These are phyloP conservation scores for Celastrina argiolus DNA, from an alignment of 2,888 invertebrate species.

Conservation along the genomic window DNA sequence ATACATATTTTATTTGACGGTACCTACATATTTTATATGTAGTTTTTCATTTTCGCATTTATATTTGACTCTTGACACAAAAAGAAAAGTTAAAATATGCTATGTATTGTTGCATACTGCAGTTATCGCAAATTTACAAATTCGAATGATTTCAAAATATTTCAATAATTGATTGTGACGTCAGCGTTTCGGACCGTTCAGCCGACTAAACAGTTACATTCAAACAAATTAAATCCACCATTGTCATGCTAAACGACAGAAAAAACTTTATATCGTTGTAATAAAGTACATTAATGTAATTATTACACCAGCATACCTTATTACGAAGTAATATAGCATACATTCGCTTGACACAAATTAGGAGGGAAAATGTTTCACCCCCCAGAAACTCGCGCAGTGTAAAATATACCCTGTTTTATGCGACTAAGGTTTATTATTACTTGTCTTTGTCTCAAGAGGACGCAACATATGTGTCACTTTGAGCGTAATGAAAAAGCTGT, in stretches of 20 bases:
- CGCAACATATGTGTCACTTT: slow-evolving; percentile 58
- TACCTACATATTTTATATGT: too few relatives aligned
- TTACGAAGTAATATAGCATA: not conserved
- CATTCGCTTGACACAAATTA: not conserved
- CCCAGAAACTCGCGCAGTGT: not conserved
- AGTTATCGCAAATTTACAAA: not conserved
- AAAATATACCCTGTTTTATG: not conserved
- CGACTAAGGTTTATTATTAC: slow-evolving; percentile 24
- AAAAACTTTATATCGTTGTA: slow-evolving; percentile 1
- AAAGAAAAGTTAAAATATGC: too few relatives aligned
- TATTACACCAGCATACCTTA: slow-evolving; percentile 22
- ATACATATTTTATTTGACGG: too few relatives aligned
- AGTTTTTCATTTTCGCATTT: too few relatives aligned
- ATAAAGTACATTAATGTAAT: slow-evolving; percentile 12
- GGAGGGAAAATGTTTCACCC: not conserved
- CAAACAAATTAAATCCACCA: slow-evolving; percentile 74
- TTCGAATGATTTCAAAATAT: slow-evolving; percentile 4
- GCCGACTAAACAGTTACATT: slow-evolving; percentile 46
- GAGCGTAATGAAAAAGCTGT: slow-evolving; percentile 48
- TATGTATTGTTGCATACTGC: not conserved
- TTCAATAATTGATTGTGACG: slow-evolving; percentile 56
- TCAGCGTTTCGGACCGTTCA: slow-evolving; percentile 52
- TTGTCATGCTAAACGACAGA: slow-evolving; percentile 47
- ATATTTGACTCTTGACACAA: too few relatives aligned
- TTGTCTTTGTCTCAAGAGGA: not conserved